Evolutionary conservation across 2,113 vertebrate species (phyloP).

Genomic region (Anoplopoma fimbria): DNA sequence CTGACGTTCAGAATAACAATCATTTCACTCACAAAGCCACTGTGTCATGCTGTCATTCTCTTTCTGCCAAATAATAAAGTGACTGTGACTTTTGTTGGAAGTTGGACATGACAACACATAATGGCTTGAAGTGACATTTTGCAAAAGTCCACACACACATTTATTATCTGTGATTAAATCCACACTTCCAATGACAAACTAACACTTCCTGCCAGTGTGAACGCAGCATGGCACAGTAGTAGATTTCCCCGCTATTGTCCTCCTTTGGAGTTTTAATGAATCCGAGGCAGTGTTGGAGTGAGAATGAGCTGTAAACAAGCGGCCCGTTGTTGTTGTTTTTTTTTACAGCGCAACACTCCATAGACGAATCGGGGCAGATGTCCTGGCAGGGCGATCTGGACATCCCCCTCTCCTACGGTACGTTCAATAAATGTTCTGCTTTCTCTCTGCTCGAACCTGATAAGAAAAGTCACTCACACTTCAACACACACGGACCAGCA

Average conservation of each 20-base stretch:
- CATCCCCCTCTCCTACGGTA: constrained; percentile 84
- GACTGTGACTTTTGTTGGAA: constrained; percentile 49
- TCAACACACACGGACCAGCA: neutral
- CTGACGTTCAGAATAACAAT: constrained; percentile 20
- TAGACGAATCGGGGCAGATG: constrained; percentile 81
- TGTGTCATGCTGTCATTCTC: constrained; percentile 37
- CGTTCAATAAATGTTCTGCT: constrained; percentile 36
- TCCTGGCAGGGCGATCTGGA: constrained; percentile 84
- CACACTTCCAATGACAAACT: constrained; percentile 52
- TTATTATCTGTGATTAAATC: constrained; percentile 59
- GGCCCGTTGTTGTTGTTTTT: constrained; percentile 19
- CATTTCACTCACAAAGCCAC: neutral
- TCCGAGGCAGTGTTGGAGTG: constrained; percentile 4
- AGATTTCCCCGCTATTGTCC: constrained; percentile 33
- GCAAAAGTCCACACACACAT: constrained; percentile 35
- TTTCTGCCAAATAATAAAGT: constrained; percentile 43
- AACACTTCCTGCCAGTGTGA: constrained; percentile 46
- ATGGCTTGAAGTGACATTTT: constrained; percentile 67
- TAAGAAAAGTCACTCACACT: constrained; percentile 48
- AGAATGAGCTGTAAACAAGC: constrained; percentile 46
- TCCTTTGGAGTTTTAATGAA: constrained; percentile 28
- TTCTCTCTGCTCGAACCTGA: constrained; percentile 49
- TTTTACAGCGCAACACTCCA: constrained; percentile 83
- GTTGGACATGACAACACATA: constrained; percentile 28
- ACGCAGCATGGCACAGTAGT: constrained; percentile 20